Evolutionary conservation across 2,888 invertebrate species (phyloP).

Genomic region (Drosophila maculinotata): DNA sequence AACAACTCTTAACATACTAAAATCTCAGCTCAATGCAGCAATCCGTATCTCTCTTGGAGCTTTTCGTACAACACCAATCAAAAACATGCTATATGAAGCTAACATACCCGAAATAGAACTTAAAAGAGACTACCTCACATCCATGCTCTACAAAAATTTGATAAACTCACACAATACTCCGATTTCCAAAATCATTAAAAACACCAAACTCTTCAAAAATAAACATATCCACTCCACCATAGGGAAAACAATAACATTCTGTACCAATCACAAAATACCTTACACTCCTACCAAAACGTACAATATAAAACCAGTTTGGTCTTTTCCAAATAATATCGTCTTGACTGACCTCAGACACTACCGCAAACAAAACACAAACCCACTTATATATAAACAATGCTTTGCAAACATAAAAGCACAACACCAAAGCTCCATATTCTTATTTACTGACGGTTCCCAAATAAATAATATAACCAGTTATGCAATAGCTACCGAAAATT

Average conservation of each 20-base stretch:
- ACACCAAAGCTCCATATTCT: background rate
- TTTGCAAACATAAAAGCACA: background rate
- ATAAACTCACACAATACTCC: no score
- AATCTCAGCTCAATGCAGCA: background rate
- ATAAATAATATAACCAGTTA: background rate
- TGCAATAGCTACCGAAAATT: constrained; percentile 1
- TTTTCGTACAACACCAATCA: background rate
- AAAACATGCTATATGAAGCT: background rate
- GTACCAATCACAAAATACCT: background rate
- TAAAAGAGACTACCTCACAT: background rate
- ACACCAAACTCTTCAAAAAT: background rate
- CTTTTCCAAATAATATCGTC: background rate
- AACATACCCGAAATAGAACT: background rate
- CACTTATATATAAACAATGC: background rate
- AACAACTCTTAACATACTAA: background rate
- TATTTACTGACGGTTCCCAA: background rate
- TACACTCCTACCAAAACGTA: background rate
- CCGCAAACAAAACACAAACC: background rate
- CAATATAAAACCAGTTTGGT: background rate
- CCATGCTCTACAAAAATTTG: background rate
- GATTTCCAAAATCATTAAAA: no score
- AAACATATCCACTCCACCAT: no score
- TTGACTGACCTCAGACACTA: background rate
- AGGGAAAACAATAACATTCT: background rate
- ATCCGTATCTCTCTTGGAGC: background rate